Base-by-base conservation (phyloP, 2,888 invertebrate species). In the Metacarcinus magister region DNA sequence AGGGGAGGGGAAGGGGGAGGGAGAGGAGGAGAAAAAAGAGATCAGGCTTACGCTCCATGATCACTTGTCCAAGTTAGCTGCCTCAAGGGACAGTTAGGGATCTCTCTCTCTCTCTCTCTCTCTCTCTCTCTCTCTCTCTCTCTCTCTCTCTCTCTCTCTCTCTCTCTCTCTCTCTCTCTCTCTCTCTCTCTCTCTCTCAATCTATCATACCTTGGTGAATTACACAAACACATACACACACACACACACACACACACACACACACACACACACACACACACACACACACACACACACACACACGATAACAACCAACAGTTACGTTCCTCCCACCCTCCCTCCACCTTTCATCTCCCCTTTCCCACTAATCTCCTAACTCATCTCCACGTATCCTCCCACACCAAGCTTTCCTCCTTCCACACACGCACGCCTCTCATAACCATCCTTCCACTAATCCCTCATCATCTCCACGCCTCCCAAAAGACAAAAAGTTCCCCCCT, bases 61-160 rank as follows among this genome's bases (percentile, higher is more conserved):
- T 67, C 67, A 67, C 67, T 67, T 67, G 67, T n/a, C 67, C 67
- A 67, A 67, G 23, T 67, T 67, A 19, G 67, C 19, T 67, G 67
- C 67, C 67, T 23, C 67, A 67, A 23, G 67, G 67, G 67, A 54
- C 54, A 67, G 67, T 67, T 23, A n/a, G 67, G n/a, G 67, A 67
- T 67, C n/a, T 23, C 23, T 67, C 23, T 23, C 23, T 67, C 60
- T 60, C 60, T 60, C 60, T 60, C 60, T 60, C 60, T 60, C 60
- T 60, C 60, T 60, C 60, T 67, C 67, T 67, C 67, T 67, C 67
- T 67, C 67, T 67, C 67, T 67, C 67, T 67, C 67, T 67, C 67
- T 67, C 67, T 67, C 67, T 67, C 67, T 67, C 67, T 67, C 67
- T 67, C 67, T 67, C 67, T 67, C 67, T 67, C 67, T 67, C 67